Evolutionary conservation across 2,113 vertebrate genomes (phyloP).

Genomic region (Macaca nemestrina): DNA sequence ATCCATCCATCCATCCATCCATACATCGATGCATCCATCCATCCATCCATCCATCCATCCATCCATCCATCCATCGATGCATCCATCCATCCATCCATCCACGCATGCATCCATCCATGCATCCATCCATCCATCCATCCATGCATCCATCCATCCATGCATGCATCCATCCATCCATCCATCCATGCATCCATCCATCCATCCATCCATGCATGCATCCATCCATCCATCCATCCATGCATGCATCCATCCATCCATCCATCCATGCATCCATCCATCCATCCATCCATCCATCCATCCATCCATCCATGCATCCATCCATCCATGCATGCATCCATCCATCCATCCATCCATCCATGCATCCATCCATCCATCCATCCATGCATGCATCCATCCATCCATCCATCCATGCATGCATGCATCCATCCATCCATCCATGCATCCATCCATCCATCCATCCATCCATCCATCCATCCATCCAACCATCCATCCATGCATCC

Average conservation of each 20-base stretch:
- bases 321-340: not conserved
- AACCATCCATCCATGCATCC: accelerated
- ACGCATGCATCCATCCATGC: not conserved
- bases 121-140: accelerated
- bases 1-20: accelerated
- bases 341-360: not conserved
- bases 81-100: not conserved
- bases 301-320: not conserved
- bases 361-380: too few relatives aligned
- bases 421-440: not conserved
- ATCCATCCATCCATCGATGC: not conserved
- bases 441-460: not conserved
- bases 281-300: not conserved
- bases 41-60: not conserved
- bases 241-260: accelerated
- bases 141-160: accelerated
- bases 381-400: not conserved
- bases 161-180: too few relatives aligned
- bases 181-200: accelerated
- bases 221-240: accelerated
- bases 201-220: not conserved
- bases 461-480: too few relatives aligned
- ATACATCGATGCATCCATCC: accelerated
- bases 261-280: not conserved
- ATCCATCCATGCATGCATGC: too few relatives aligned